Evolutionary conservation across 2,888 invertebrate genomes (phyloP).

Genomic region (Eupeodes latifasciatus): DNA sequence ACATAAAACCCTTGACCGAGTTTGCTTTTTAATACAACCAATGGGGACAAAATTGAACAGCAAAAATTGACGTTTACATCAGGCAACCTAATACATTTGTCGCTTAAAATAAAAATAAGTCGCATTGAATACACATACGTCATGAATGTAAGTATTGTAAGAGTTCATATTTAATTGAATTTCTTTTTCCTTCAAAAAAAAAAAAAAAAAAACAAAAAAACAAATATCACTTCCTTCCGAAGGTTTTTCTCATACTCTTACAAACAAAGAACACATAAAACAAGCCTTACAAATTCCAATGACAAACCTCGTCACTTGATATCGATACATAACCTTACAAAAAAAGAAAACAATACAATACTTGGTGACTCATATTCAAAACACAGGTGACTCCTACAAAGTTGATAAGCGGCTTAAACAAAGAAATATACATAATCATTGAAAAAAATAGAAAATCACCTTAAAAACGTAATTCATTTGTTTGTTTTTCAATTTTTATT

Average conservation of each 20-base stretch:
- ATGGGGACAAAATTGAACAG: no score
- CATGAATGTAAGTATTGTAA: not conserved
- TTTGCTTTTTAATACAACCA: no score
- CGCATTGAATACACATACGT: not conserved
- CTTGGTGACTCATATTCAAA: conserved; percentile 53
- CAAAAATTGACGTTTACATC: no score
- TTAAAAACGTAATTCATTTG: conserved; percentile 57
- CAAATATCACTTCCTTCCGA: conserved; percentile 16
- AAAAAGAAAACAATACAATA: not conserved
- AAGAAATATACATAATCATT: conserved; percentile 30
- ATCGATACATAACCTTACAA: conserved; percentile 21
- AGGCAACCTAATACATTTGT: no score
- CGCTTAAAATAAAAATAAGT: no score
- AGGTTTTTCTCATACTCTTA: conserved; percentile 11
- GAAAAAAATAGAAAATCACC: not conserved
- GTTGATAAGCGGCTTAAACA: conserved; percentile 62
- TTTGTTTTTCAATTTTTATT: conserved; percentile 21
- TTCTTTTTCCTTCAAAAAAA: no score
- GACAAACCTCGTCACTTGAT: conserved; percentile 41
- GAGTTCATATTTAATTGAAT: no score
- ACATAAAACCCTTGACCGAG: no score
- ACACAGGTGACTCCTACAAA: conserved; percentile 44
- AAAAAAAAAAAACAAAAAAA: no score
- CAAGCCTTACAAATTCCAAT: conserved; percentile 51
- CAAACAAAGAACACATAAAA: conserved; percentile 12